Percentiles rank a stretch among this genome's conserved stretches.
These are phyloP conservation scores for Xerus inauris DNA, from an alignment of 2,113 vertebrate genomes.

Conservation along the genomic window DNA sequence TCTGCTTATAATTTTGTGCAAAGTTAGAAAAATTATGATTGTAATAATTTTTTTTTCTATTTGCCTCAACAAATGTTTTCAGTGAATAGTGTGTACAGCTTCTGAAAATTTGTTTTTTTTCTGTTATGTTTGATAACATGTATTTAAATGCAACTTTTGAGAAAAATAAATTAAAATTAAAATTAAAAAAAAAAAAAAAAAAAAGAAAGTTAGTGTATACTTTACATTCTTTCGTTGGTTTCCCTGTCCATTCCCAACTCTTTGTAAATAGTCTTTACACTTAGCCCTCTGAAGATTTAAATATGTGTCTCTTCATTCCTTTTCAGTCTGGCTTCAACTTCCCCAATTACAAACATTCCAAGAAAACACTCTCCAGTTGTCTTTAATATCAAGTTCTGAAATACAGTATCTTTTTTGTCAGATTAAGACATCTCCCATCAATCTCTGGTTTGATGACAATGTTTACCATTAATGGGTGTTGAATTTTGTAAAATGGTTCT, in stretches of 20 bases:
- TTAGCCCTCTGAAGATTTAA: background rate
- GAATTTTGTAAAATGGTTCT: background rate
- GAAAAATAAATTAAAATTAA: no score
- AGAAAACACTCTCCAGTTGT: background rate
- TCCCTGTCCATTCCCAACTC: background rate
- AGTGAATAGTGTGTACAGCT: no score
- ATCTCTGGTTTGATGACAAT: no score
- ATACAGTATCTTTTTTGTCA: background rate
- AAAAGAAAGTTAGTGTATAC: background rate
- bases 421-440: background rate
- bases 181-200: no score
- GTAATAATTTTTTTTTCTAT: no score
- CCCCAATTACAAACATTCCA: background rate
- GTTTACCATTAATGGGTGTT: background rate
- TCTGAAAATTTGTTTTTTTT: no score
- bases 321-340: background rate
- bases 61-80: no score
- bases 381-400: background rate
- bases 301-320: background rate
- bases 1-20: no score
- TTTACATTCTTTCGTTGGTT: background rate
- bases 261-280: background rate
- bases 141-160: no score
- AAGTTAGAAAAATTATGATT: no score
- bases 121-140: no score